Evolutionary conservation across 2,888 invertebrate species (phyloP).

Genomic region (Eristalis intricaria): DNA sequence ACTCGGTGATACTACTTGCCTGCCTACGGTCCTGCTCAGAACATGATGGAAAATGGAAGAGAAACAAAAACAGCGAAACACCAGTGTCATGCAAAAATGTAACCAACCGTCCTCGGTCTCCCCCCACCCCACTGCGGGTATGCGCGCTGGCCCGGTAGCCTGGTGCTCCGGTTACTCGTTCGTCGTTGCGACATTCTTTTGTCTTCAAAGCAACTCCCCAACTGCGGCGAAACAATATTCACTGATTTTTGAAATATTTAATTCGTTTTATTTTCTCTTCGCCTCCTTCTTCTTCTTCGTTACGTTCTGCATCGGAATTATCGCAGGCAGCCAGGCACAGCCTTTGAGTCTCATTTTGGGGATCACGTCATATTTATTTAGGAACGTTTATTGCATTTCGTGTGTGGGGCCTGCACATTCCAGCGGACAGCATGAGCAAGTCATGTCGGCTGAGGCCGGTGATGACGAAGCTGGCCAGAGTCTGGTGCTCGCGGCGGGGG

Average conservation of each 20-base stretch:
- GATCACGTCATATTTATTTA: constrained; percentile 69
- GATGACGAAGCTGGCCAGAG: constrained; percentile 33
- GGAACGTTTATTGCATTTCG: constrained; percentile 56
- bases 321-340: constrained; percentile 19
- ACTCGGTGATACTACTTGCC: constrained; percentile 32
- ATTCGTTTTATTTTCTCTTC: constrained; percentile 6
- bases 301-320: constrained; percentile 38
- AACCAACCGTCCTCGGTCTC: constrained; percentile 4
- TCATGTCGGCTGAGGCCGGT: background rate
- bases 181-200: constrained; percentile 66
- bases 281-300: no score
- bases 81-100: constrained; percentile 53
- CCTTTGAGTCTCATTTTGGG: background rate
- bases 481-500: background rate
- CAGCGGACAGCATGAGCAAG: background rate
- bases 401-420: constrained; percentile 2
- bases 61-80: constrained; percentile 23
- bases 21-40: constrained; percentile 39
- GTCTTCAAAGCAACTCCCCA: constrained; percentile 20
- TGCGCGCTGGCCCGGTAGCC: constrained; percentile 16
- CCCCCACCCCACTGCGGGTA: background rate
- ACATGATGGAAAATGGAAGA: constrained; percentile 40
- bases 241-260: constrained; percentile 64
- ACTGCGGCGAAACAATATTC: constrained; percentile 42
- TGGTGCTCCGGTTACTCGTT: constrained; percentile 33